Evolutionary conservation across 1,140 invertebrate genomes (phyloP).

Genomic region (Eumeta japonica): DNA sequence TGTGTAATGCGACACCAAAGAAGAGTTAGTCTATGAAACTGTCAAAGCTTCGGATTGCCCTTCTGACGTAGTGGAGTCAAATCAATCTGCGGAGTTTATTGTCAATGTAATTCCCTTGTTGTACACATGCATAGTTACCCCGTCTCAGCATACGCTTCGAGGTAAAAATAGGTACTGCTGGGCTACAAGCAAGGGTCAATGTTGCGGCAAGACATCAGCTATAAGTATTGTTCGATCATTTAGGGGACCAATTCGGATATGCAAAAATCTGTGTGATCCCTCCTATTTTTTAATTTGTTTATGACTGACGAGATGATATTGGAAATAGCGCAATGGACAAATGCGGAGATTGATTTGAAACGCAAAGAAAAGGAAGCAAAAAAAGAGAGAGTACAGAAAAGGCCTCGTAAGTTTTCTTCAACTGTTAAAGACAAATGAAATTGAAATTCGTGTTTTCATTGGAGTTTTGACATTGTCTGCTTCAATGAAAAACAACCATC

Average conservation of each 20-base stretch:
- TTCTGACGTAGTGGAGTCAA: too few relatives aligned
- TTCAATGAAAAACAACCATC: slow-evolving; percentile 14
- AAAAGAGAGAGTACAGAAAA: too few relatives aligned
- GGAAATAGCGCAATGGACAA: slow-evolving; percentile 14
- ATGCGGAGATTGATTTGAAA: slow-evolving; percentile 13
- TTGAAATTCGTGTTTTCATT: slow-evolving; percentile 11
- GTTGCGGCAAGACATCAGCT: slow-evolving; percentile 8
- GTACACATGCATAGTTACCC: too few relatives aligned
- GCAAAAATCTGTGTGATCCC: slow-evolving; percentile 12
- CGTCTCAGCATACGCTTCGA: too few relatives aligned
- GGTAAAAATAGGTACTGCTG: slow-evolving; percentile 13
- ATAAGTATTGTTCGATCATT: slow-evolving; percentile 14
- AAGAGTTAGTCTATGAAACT: too few relatives aligned
- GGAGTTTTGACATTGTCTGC: slow-evolving; percentile 9
- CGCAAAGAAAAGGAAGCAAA: slow-evolving; percentile 6
- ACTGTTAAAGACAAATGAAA: slow-evolving; percentile 11
- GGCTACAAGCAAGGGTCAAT: slow-evolving; percentile 11
- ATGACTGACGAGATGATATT: too few relatives aligned
- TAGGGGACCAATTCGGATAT: slow-evolving; percentile 13
- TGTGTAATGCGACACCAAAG: too few relatives aligned
- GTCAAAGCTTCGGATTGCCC: too few relatives aligned
- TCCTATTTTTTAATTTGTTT: too few relatives aligned
- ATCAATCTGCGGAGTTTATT: too few relatives aligned
- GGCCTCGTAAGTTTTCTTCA: slow-evolving; percentile 8
- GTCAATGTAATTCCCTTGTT: too few relatives aligned